phyloP scores from a whole-genome alignment of 2,113 vertebrate species.

The Thermophis baileyi region DNA sequence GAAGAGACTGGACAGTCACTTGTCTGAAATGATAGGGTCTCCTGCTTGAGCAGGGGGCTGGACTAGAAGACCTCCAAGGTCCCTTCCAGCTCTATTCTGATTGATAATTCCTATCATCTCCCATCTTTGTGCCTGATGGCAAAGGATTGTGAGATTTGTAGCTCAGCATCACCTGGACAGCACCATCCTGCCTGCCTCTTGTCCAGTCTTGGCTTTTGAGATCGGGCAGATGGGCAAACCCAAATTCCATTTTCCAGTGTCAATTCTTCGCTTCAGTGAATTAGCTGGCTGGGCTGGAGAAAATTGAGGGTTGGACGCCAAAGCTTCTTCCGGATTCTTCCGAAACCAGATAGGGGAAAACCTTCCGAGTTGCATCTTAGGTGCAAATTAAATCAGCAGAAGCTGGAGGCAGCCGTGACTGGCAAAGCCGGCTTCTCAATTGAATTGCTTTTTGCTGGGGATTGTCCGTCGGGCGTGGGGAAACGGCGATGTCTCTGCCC shows the following conservation, averaged over 20 bases:
- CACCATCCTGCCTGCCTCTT: neutral
- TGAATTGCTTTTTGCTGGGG: constrained; percentile 61
- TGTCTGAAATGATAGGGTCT: neutral
- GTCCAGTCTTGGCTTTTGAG: neutral
- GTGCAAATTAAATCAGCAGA: constrained; percentile 59
- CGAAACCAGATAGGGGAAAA: constrained; percentile 21
- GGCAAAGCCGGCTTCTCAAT: constrained; percentile 48
- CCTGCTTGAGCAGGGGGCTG: neutral
- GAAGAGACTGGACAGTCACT: neutral
- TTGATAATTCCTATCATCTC: neutral
- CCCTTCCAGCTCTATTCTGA: neutral
- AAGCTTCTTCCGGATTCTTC: neutral
- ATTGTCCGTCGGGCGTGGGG: constrained; percentile 42
- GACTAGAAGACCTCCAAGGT: neutral
- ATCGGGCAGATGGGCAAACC: neutral
- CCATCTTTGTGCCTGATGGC: neutral
- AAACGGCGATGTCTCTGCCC: constrained; percentile 65
- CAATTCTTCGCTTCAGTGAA: neutral
- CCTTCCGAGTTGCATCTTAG: constrained; percentile 36
- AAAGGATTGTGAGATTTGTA: neutral
- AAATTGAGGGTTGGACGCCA: neutral
- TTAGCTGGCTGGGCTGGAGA: neutral
- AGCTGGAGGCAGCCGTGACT: constrained; percentile 6
- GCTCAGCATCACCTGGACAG: neutral
- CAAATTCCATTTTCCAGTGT: neutral